Evolutionary conservation across 2,113 vertebrate species (phyloP), one percentile per base, ranked within the genome.

Genomic region (Verasper variegatus): DNA sequence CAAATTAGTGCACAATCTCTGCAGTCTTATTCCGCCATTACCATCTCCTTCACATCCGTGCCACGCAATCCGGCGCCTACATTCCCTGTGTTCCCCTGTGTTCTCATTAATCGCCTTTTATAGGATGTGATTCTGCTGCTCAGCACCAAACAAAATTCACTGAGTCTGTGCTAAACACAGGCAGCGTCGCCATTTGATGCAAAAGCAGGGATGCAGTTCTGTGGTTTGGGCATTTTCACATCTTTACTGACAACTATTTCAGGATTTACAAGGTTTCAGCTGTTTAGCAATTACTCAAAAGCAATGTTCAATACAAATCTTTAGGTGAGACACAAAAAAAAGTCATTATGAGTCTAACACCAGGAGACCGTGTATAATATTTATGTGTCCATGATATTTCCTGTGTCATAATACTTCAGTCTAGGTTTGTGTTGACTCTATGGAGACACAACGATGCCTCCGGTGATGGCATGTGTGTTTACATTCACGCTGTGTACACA

Each of bases 61-160:
- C 73, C 65, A 68, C 56, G 80, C 84, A 63, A 89, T 91, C 61
- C 71, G 80, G 64, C 66, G 84, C 74, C 76, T 66, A 68, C 83
- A 70, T 86, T 85, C 82, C 79, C 81, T 51, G 63, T 65, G 72
- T 24, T 90, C 90, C 90, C 90, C 56, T 80, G 91, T 91, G 91
- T 88, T 89, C 90, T 92, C 88, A 91, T 92, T 92, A 92, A 83
- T 85, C 76, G 31, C 65, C 68, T 82, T 85, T 88, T 84, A 87
- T 76, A 83, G 73, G 72, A 83, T 73, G 70, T 57, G 35, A 60
- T 79, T 86, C 76, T 81, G 84, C 84, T 58, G 79, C 67, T 87
- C 87, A 78, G 86, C 83, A 86, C 78, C 76, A 85, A 88, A 85
- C 67, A 81, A 86, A 86, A 88, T 74, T 85, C 84, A 75, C 67